Evolutionary conservation across 2,888 invertebrate genomes (phyloP), one percentile per base, ranked within the genome.

Genomic region (Lamproptera curius): DNA sequence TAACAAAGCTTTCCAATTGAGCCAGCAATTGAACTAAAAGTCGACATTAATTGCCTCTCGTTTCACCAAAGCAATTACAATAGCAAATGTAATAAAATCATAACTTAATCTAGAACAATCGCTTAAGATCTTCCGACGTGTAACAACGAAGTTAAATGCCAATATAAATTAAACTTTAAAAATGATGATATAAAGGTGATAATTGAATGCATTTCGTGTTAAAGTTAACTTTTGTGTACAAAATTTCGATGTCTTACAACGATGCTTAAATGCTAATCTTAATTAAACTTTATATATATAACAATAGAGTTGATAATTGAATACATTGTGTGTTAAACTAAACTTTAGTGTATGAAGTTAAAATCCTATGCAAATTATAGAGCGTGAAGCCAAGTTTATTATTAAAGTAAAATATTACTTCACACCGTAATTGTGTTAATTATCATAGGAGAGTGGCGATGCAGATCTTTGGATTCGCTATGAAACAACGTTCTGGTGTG

Each of bases 391-490:
- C 36, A 17, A 36, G 37, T 35, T 42, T 23, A 42, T 38, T 16
- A 34, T 38, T 37, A 15, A 20, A 10, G 35, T 34, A 31, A 37
- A 5, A 38, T 37, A 48, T 38, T 37, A 20, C 23, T 50, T 50
- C 44, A 50, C 42, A 45, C 42, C 10, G 28, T 51, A 51, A 52
- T 54, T 45, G 17, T 11, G 37, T 48, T 42, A 44, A 56, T 59
- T 59, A 58, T 20, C 58, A 58, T 58, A 57, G 57, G 55, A 62
- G 62, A 66, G 50, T 48, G 45, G 54, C 54, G 57, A 62, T 66
- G 58, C 55, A 63, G 59, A 65, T 65, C 50, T 54, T 39, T 6
- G 33, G 54, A 52, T 59, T 58, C 58, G 61, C 58, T 49, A 52
- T 26, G 41, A 52, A 49, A 53, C 20, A 40, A 47, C 50, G 40